Percentiles rank a stretch among this genome's conserved stretches.
phyloP scores from a whole-genome alignment of 2,888 invertebrate species.

The Dioctria rufipes region DNA sequence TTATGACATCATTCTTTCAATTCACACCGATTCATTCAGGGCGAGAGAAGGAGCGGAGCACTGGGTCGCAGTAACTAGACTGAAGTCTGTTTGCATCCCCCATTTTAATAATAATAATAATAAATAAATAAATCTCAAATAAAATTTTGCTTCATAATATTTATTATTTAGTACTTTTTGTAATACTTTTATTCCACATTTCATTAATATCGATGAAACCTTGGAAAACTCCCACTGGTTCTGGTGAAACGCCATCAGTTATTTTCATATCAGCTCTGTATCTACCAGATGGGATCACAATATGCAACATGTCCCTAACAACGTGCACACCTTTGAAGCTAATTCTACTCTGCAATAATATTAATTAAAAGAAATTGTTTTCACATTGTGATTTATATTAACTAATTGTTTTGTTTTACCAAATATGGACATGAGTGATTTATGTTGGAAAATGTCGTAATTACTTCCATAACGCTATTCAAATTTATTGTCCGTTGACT shows the following conservation, averaged over 20 bases:
- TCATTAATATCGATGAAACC: background rate
- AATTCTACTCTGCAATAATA: background rate
- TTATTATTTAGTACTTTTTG: no score
- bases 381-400: no score
- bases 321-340: background rate
- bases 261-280: conserved; percentile 1
- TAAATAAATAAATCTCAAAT: no score
- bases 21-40: no score
- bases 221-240: background rate
- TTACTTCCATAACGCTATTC: background rate
- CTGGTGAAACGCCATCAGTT: background rate
- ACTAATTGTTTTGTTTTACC: background rate
- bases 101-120: no score
- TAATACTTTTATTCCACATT: background rate
- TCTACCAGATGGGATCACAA: background rate
- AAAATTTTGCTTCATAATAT: no score
- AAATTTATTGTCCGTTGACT: background rate
- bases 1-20: no score
- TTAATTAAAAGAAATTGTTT: no score
- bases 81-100: no score
- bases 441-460: background rate
- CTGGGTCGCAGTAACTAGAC: no score
- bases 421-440: conserved; percentile 17
- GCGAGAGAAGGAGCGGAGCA: no score
- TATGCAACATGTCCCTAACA: background rate